Evolutionary conservation across 2,113 vertebrate genomes (phyloP).

Genomic region (Columbina picui): DNA sequence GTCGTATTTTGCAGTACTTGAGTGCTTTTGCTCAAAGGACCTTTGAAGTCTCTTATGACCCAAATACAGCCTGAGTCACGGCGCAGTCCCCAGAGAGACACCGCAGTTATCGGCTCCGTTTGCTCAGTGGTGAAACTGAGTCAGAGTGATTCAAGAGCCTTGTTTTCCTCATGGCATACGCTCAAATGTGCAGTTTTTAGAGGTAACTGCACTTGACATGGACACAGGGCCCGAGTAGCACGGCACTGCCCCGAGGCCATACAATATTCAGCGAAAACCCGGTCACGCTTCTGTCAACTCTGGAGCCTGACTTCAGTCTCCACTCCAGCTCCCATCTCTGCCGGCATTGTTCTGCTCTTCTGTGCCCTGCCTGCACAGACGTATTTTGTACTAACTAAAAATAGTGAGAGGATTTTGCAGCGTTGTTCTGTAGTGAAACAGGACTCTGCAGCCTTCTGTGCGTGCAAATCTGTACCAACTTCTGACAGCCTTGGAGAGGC

Average conservation of each 20-base stretch:
- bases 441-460: background rate
- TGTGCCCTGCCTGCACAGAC: background rate
- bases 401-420: background rate
- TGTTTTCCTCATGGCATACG: background rate
- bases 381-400: background rate
- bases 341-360: background rate
- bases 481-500: background rate
- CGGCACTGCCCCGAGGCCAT: background rate
- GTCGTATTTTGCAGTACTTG: background rate
- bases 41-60: slow-evolving; percentile 46
- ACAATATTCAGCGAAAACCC: background rate
- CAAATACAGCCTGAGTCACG: slow-evolving; percentile 9
- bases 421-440: background rate
- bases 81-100: background rate
- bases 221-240: background rate
- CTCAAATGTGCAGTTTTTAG: background rate
- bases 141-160: background rate
- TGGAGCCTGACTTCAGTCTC: background rate
- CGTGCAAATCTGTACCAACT: background rate
- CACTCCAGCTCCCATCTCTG: background rate
- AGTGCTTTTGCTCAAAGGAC: slow-evolving; percentile 31
- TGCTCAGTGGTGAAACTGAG: slow-evolving; percentile 29
- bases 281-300: background rate
- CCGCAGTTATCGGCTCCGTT: background rate
- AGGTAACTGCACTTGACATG: background rate